Evolutionary conservation across 2,113 vertebrate species (phyloP).

Genomic region (Laticauda colubrina): DNA sequence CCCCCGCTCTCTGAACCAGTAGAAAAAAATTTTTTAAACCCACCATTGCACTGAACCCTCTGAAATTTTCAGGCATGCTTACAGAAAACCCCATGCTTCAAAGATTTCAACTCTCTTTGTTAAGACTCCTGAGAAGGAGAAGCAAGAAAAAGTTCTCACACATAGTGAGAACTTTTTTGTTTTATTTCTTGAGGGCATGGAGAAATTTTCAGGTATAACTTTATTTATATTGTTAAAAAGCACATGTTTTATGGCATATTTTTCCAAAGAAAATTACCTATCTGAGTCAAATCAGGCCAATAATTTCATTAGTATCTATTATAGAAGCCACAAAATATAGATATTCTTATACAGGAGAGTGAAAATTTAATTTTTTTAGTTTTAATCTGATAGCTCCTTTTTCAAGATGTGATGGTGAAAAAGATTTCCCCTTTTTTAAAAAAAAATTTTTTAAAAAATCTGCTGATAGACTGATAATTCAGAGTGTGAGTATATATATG

Average conservation of each 20-base stretch:
- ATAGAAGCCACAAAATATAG: neutral
- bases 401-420: neutral
- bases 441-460: neutral
- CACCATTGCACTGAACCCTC: neutral
- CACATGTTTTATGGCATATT: neutral
- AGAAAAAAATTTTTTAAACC: too few species aligned
- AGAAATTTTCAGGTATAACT: neutral
- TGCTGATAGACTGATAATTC: neutral
- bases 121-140: neutral
- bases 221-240: conserved; percentile 4
- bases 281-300: neutral
- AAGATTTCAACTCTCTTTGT: neutral
- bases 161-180: neutral
- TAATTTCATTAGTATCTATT: neutral
- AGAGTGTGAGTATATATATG: neutral
- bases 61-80: neutral
- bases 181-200: neutral
- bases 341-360: neutral
- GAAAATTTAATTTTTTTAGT: neutral
- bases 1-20: too few species aligned
- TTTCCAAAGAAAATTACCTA: conserved; percentile 14
- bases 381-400: neutral
- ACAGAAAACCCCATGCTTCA: neutral
- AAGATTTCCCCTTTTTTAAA: neutral
- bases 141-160: neutral